These are phyloP conservation scores for Oreochromis aureus DNA, from an alignment of 2,113 vertebrate species.

Conservation along the genomic window DNA sequence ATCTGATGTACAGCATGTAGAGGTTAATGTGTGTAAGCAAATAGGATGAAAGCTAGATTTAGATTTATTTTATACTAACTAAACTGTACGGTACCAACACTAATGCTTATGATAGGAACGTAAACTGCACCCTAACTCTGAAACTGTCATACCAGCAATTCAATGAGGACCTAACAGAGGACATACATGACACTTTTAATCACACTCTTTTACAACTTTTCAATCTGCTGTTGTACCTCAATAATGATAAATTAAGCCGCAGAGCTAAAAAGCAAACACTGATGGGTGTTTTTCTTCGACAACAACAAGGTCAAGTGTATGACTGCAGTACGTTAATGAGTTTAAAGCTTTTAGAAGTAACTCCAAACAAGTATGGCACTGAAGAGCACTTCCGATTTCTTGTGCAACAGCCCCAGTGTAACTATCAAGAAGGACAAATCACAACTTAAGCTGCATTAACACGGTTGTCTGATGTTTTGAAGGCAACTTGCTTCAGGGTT, in stretches of 20 bases:
- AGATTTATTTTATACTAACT: background rate
- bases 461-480: background rate
- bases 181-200: slow-evolving; percentile 13
- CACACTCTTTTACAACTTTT: background rate
- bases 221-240: slow-evolving; percentile 23
- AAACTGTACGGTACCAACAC: background rate
- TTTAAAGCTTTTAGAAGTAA: background rate
- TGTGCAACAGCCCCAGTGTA: background rate
- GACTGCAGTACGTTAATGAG: background rate
- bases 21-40: background rate
- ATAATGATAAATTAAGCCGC: slow-evolving; percentile 3
- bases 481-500: background rate
- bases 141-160: background rate
- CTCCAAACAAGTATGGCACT: background rate
- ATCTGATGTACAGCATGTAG: background rate
- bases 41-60: background rate
- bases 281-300: background rate
- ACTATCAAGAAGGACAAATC: background rate
- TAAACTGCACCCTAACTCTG: background rate
- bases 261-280: slow-evolving; percentile 2
- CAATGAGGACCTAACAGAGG: background rate
- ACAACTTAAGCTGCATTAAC: background rate
- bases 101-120: background rate
- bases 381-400: background rate
- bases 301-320: background rate